A percentile compares a stretch with the other conserved stretches of the same genome.
Evolutionary conservation across 2,888 invertebrate genomes (phyloP).

Genomic region (Philhelius pedissequus): DNA sequence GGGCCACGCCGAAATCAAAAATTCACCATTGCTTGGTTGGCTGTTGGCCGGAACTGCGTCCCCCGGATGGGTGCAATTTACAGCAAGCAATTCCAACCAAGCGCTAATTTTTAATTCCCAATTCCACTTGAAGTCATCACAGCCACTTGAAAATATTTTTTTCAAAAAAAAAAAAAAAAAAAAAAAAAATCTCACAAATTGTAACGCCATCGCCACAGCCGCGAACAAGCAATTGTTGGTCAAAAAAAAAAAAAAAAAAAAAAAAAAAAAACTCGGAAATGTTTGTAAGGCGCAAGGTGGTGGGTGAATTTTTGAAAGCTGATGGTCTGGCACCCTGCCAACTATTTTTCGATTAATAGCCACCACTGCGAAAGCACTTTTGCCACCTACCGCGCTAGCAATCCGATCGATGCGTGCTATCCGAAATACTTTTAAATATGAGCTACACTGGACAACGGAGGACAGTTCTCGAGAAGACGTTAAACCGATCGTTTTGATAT

Average conservation of each 20-base stretch:
- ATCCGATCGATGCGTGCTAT: slow-evolving; percentile 45
- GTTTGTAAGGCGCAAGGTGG: slow-evolving; percentile 26
- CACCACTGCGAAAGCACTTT: slow-evolving; percentile 58
- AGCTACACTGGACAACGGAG: slow-evolving; percentile 60
- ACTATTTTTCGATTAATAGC: slow-evolving; percentile 59
- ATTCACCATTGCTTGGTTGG: slow-evolving; percentile 52
- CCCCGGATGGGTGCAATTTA: slow-evolving; percentile 54
- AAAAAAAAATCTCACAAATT: slow-evolving; percentile 10
- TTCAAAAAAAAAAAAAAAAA: slow-evolving; percentile 14
- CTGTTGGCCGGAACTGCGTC: slow-evolving; percentile 65
- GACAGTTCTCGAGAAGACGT: slow-evolving; percentile 61
- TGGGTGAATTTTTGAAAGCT: slow-evolving; percentile 6
- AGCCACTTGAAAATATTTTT: slow-evolving; percentile 16
- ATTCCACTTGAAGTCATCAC: slow-evolving; percentile 24
- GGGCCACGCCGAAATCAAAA: slow-evolving; percentile 31
- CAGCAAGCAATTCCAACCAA: slow-evolving; percentile 46
- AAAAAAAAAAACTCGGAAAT: slow-evolving; percentile 9
- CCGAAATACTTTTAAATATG: slow-evolving; percentile 55
- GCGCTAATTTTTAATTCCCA: slow-evolving; percentile 29
- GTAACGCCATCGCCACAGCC: slow-evolving; percentile 29
- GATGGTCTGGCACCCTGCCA: slow-evolving; percentile 37
- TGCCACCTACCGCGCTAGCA: slow-evolving; percentile 42
- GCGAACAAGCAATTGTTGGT: slow-evolving; percentile 41
- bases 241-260: background rate
- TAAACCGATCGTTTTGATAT: slow-evolving; percentile 56